phyloP scores from a whole-genome alignment of 2,113 vertebrate species.

The Psophia crepitans region DNA sequence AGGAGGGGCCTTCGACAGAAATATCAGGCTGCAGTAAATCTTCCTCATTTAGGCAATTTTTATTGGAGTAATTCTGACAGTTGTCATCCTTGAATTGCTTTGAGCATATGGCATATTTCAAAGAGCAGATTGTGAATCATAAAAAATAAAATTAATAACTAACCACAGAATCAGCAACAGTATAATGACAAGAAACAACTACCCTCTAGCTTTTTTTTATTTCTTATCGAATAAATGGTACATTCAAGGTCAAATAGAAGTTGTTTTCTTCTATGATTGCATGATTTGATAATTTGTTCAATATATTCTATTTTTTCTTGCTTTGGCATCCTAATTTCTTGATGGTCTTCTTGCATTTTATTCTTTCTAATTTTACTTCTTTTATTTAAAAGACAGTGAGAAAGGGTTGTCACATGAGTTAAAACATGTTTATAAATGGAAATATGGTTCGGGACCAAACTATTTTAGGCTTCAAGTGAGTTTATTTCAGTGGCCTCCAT shows the following conservation, averaged over 20 bases:
- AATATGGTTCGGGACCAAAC: neutral
- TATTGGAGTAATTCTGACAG: constrained; percentile 92
- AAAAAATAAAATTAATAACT: constrained; percentile 97
- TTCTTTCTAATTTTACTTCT: neutral
- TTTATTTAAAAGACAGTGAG: neutral
- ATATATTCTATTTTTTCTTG: neutral
- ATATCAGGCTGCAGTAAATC: constrained; percentile 86
- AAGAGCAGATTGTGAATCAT: constrained; percentile 94
- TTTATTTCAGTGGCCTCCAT: neutral
- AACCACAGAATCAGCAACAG: constrained; percentile 85
- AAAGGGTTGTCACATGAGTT: neutral
- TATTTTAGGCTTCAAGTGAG: neutral
- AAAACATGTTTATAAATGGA: neutral
- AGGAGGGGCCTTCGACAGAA: constrained; percentile 66
- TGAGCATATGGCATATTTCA: constrained; percentile 95
- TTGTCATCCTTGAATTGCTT: constrained; percentile 92
- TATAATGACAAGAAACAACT: constrained; percentile 84
- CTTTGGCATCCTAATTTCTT: neutral
- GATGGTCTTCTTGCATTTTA: neutral
- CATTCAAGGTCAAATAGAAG: constrained; percentile 84
- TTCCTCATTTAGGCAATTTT: constrained; percentile 91
- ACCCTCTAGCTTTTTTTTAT: constrained; percentile 78
- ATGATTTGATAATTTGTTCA: constrained; percentile 36
- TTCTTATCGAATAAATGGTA: constrained; percentile 75
- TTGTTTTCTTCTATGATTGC: constrained; percentile 50